Conservation (phyloP, 2,888 invertebrate species). For the Amiota minor region DNA sequence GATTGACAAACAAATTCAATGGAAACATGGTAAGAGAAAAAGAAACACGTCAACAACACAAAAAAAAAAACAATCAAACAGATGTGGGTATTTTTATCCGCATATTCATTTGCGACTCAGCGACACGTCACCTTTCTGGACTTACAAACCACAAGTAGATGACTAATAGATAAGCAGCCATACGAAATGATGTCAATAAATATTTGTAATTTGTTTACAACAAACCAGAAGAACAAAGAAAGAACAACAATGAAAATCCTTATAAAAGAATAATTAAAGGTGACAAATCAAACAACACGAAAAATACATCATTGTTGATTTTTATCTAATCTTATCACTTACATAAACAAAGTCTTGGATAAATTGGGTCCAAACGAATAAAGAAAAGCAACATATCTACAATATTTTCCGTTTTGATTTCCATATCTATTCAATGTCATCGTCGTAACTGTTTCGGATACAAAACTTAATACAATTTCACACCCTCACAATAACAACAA, state of each 20-base stretch:
- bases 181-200: conserved; percentile 8
- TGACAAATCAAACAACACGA: not conserved
- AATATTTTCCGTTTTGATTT: no score
- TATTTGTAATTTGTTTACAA: conserved; percentile 20
- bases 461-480: no score
- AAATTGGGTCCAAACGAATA: no score
- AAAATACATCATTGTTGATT: not conserved
- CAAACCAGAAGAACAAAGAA: not conserved
- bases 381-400: no score
- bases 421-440: no score
- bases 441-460: no score
- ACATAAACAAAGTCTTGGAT: no score
- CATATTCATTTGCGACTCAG: not conserved
- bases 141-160: not conserved
- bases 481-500: no score
- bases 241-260: conserved; percentile 1
- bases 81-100: not conserved
- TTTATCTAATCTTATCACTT: no score
- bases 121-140: not conserved
- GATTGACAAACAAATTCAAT: no score
- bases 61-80: not conserved
- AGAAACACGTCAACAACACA: not conserved
- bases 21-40: not conserved
- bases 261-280: no score
- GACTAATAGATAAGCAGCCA: not conserved